Conservation (phyloP, 2,888 invertebrate genomes). For the Clitarchus hookeri region DNA sequence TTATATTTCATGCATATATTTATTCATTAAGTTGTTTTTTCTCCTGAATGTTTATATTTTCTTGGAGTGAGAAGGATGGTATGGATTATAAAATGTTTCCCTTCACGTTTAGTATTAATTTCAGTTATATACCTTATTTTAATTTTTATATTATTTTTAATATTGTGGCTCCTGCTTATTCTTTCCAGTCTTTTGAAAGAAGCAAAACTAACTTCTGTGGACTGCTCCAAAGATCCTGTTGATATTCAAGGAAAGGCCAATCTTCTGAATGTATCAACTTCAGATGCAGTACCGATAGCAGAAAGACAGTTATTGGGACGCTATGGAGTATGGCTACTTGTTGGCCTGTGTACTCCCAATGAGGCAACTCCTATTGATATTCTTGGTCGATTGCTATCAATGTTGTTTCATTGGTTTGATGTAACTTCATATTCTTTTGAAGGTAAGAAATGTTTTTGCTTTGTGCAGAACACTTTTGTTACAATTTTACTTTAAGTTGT, state of each 20-base stretch:
- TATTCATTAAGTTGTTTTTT: too few species aligned
- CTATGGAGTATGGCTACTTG: conserved; percentile 97
- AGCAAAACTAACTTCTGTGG: conserved; percentile 79
- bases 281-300: conserved; percentile 76
- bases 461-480: too few species aligned
- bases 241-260: conserved; percentile 52
- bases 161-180: neutral
- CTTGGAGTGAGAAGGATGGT: too few species aligned
- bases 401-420: conserved; percentile 99
- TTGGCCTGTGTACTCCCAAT: conserved; percentile 86
- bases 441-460: conserved; percentile 61
- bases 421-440: conserved; percentile 96
- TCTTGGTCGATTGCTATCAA: conserved; percentile 89
- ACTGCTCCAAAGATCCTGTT: conserved; percentile 60
- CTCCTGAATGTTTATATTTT: too few species aligned
- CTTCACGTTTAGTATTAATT: too few species aligned
- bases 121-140: too few species aligned
- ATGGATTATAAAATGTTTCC: too few species aligned
- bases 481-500: too few species aligned
- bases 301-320: conserved; percentile 88
- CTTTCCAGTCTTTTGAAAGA: conserved; percentile 80
- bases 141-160: too few species aligned
- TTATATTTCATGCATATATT: too few species aligned
- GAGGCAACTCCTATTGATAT: conserved; percentile 77
- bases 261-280: conserved; percentile 51